Conservation (phyloP, 2,797 vertebrate genomes). For the Siniperca undulata region DNA sequence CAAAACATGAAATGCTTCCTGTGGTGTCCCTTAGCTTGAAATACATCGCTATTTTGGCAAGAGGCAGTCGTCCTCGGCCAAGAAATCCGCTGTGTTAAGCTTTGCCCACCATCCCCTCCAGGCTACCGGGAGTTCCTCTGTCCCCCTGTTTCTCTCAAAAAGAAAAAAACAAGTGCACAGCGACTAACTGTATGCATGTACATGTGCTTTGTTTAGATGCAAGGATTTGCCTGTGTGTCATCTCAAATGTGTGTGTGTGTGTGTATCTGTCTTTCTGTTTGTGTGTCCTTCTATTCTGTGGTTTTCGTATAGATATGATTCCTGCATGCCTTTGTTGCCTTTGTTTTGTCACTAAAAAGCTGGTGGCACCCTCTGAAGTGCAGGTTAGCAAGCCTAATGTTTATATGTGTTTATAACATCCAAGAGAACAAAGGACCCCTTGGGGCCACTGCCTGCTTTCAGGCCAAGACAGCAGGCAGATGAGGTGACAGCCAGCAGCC, state of each 20-base stretch:
- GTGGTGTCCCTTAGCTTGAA: slow-evolving; percentile 54
- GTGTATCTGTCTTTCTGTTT: background rate
- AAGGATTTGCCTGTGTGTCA: slow-evolving; percentile 15
- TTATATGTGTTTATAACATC: slow-evolving; percentile 53
- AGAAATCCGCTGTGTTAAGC: slow-evolving; percentile 58
- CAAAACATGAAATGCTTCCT: slow-evolving; percentile 57
- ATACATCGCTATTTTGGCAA: slow-evolving; percentile 64
- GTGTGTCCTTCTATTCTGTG: background rate
- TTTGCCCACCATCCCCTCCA: slow-evolving; percentile 50
- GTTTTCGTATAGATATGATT: slow-evolving; percentile 21
- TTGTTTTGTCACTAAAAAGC: slow-evolving; percentile 53
- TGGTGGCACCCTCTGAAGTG: slow-evolving; percentile 52
- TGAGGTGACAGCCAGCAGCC: slow-evolving; percentile 43
- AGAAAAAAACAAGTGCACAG: slow-evolving; percentile 19
- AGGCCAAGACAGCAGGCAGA: slow-evolving; percentile 30
- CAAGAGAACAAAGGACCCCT: slow-evolving; percentile 58
- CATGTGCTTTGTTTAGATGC: slow-evolving; percentile 6
- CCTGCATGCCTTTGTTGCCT: slow-evolving; percentile 29
- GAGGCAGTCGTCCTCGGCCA: slow-evolving; percentile 50
- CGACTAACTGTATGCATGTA: slow-evolving; percentile 3
- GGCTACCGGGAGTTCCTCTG: slow-evolving; percentile 47
- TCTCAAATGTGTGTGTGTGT: background rate
- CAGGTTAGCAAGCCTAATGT: slow-evolving; percentile 65
- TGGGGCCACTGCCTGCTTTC: slow-evolving; percentile 40
- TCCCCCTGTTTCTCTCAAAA: slow-evolving; percentile 39